Evolutionary conservation across 1,140 invertebrate genomes (phyloP), one percentile per base, ranked within the genome.

Genomic region (Acyrthosiphon pisum): DNA sequence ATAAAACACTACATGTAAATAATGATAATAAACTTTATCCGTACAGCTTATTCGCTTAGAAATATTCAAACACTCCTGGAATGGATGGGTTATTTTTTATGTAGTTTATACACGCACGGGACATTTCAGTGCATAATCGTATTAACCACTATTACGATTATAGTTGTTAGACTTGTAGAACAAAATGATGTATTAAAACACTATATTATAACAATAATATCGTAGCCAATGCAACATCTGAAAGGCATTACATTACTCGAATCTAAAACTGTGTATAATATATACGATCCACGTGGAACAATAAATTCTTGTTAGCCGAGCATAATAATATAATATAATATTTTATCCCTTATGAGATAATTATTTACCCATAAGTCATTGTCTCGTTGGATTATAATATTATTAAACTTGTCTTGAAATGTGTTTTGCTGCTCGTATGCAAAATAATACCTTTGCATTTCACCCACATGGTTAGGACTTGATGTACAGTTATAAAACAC

Each of bases 1-100:
- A 86, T 86, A 86, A 84, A 84, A 84, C 37, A 46, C 44, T 44
- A 86, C 83, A 84, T 84, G 41, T 84, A 46, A 86, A 86, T 86
- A 86, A 86, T 86, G 84, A 86, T 86, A 86, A 86, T 48, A 86
- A 30, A 86, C 84, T 86, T 86, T 44, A 44, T 86, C 83, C 37
- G 22, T 86, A 86, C 37, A 46, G 37, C 37, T 86, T 46, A 46
- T 86, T 41, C 44, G 41, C 14, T 86, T 41, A 86, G 84, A 86
- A 46, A 86, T 86, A 86, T 86, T 46, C 84, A 46, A 84, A 84
- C 83, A 84, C 37, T 84, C 14, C 37, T 84, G 41, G 8, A 84
- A 84, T 11, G 37, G 83, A n/a, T 68, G 81, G 35, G 81, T 37
- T 68, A 6, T 68, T 68, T 68, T 68, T n/a, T 83, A 83, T 83